Base-by-base conservation (phyloP, 2,888 invertebrate species). In the Pharmacophagus antenor region DNA sequence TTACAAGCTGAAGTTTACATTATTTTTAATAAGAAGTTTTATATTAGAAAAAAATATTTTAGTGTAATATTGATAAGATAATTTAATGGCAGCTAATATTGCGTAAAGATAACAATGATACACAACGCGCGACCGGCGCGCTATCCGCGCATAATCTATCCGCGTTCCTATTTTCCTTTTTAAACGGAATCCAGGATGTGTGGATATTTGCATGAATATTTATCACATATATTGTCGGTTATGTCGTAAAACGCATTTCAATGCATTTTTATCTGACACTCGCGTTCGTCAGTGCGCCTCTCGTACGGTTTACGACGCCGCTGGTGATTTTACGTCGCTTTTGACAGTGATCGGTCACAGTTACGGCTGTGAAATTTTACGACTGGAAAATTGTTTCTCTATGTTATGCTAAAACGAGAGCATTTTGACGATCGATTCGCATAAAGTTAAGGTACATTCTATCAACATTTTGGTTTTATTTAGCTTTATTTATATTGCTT, bases 111-210 rank as follows among this genome's bases (percentile, higher is more conserved):
- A 62, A 62, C 62, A 66, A 66, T 61, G 63, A 65, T 64, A 62
- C 63, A 63, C 49, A 64, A 64, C 59, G 61, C 53, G 62, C 61
- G 59, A 61, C 66, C 53, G 63, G 53, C 58, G 48, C 60, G 59
- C 56, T 58, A 64, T 57, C 55, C 59, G 62, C 61, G 61, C 64
- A 76, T 79, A 84, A 85, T 83, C 84, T 75, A 72, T 62, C 65
- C 82, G 83, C 86, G 85, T 87, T 79, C 80, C 73, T 78, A 82
- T 85, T 85, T 87, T 85, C 87, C 87, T 84, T 82, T 84, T 84
- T 89, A 81, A 78, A 81, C 73, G 74, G 89, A 88, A 89, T 87
- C 87, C 87, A 89, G 89, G 89, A 90, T 88, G 88, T 80, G 66
- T 69, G 77, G 71, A 72, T 82, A 84, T 85, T 82, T 76, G 82